Evolutionary conservation across 2,888 invertebrate species (phyloP), one percentile per base, ranked within the genome.

Genomic region (Shargacucullia verbasci): DNA sequence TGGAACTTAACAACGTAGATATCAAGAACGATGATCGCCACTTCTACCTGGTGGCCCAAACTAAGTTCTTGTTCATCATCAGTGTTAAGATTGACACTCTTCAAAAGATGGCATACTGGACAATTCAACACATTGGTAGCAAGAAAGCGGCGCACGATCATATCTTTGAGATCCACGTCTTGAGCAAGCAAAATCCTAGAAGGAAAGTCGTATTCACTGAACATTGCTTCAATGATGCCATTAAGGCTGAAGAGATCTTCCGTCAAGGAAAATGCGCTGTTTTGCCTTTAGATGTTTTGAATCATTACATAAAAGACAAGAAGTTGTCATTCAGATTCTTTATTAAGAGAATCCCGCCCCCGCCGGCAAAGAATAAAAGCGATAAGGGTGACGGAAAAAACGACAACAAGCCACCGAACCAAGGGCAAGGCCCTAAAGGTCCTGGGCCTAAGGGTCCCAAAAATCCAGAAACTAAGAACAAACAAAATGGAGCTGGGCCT

Each of bases 21-120:
- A 44, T 83, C 10, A 75, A 76, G 14, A 81, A 81, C 31, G 88
- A 89, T 66, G 88, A 90, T 14, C 88, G 91, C 3, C 82, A 80
- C 53, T 80, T 92, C 54, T 91, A 80, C 64, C 71, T 93, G 29
- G 64, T 84, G 8, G 53, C 83, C 7, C 88, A 88, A 62, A 86
- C 81, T 34, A 90, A 89, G 59, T 67, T 87, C 58, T 79, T 89
- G 45, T 93, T 91, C 63, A 84, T 90, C 35, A 66, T 93, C 10
- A 91, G 91, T 12, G 63, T 91, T 66, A 91, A 90, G 70, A 81
- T 91, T 11, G 90, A 91, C 50, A 88, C 88, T 11, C 66, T 85
- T 43, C 87, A 89, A 67, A 89, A 92, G 50, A 84, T 89, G 85
- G 87, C 83, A 3, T 93, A 86, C 66, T 93, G 90, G 90, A 64